Percentiles rank a stretch among this genome's conserved stretches.
phyloP scores from a whole-genome alignment of 2,797 vertebrate genomes.

The Simalia tracyae region DNA sequence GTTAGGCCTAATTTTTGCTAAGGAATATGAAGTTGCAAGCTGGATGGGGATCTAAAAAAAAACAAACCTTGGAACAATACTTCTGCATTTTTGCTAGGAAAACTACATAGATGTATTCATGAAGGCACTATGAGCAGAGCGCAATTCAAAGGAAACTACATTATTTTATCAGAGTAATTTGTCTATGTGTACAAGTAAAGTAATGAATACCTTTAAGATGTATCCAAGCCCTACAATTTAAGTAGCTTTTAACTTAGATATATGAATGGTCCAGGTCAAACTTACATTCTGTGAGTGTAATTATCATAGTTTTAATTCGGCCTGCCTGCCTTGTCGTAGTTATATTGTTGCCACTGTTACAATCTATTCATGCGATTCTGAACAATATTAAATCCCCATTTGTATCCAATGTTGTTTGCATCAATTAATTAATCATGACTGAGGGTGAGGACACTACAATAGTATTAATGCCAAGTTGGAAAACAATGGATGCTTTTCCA shows the following conservation, averaged over 20 bases:
- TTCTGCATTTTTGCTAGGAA: neutral
- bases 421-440: conserved; percentile 28
- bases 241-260: neutral
- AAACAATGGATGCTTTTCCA: neutral
- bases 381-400: conserved; percentile 1
- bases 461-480: neutral
- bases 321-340: neutral
- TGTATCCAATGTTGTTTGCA: conserved; percentile 17
- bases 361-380: conserved; percentile 23
- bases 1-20: neutral
- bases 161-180: neutral
- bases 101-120: neutral
- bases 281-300: neutral
- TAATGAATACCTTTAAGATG: neutral
- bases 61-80: neutral
- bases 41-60: neutral
- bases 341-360: neutral
- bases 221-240: neutral
- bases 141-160: neutral
- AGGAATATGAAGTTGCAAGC: neutral
- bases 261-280: neutral
- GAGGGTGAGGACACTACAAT: neutral
- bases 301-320: neutral
- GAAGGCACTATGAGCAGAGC: neutral
- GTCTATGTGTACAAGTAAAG: neutral